A percentile compares a stretch with the other conserved stretches of the same genome.
Evolutionary conservation across 2,797 vertebrate genomes (phyloP).

Genomic region (Xenentodon cancila): DNA sequence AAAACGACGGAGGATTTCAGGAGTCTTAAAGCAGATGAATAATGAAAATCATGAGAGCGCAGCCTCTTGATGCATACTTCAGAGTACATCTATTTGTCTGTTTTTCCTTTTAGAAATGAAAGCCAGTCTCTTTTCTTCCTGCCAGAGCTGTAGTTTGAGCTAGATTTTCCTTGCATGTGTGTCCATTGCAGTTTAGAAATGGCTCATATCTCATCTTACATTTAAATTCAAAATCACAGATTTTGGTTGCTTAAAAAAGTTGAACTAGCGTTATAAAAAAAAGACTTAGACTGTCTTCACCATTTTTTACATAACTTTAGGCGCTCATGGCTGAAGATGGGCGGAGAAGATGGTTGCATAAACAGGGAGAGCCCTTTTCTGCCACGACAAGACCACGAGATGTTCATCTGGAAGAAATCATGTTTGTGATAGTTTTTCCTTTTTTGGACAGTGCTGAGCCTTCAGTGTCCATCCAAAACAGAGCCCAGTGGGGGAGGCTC

Average conservation of each 20-base stretch:
- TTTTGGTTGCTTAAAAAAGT: not conserved
- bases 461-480: conserved; percentile 63
- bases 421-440: conserved; percentile 75
- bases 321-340: too few relatives aligned
- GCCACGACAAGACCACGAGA: conserved; percentile 51
- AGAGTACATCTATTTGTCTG: conserved; percentile 59
- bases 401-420: conserved; percentile 65
- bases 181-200: conserved; percentile 37
- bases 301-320: too few relatives aligned
- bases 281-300: conserved; percentile 1
- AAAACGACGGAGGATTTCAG: conserved; percentile 65
- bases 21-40: conserved; percentile 70
- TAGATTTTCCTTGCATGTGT: conserved; percentile 31
- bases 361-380: conserved; percentile 37
- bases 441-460: conserved; percentile 72
- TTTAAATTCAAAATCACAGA: too few relatives aligned
- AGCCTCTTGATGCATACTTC: conserved; percentile 65
- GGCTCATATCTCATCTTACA: conserved; percentile 4
- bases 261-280: conserved; percentile 54
- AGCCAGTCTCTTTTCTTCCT: conserved; percentile 42
- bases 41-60: conserved; percentile 67
- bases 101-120: conserved; percentile 62
- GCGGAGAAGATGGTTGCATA: conserved; percentile 21
- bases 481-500: conserved; percentile 66
- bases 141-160: conserved; percentile 31